Percentiles rank a stretch among this genome's conserved stretches.
phyloP scores from a whole-genome alignment of 2,888 invertebrate species.

The Anoplius nigerrimus region DNA sequence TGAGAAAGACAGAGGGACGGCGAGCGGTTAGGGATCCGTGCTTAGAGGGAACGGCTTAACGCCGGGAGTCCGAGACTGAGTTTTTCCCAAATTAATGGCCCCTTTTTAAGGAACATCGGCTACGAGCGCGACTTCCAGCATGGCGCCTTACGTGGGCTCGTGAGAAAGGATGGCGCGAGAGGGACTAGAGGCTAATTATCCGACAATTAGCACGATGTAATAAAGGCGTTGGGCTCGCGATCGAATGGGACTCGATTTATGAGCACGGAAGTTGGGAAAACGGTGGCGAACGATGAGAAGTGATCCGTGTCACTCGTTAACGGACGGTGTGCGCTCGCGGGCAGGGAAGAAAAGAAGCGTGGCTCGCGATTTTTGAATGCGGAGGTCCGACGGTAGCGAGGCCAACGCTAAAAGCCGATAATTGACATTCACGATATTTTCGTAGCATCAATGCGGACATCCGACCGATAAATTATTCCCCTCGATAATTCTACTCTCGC shows the following conservation, averaged over 20 bases:
- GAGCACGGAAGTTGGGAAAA: not conserved
- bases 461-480: conserved; percentile 13
- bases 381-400: too few relatives aligned
- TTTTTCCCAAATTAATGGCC: conserved; percentile 50
- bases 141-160: not conserved
- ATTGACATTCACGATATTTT: conserved; percentile 36
- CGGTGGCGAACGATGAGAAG: too few relatives aligned
- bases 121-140: not conserved
- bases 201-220: conserved; percentile 1
- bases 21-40: conserved; percentile 39
- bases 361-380: too few relatives aligned
- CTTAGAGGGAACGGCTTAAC: conserved; percentile 42
- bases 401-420: conserved; percentile 9
- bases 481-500: conserved; percentile 34
- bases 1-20: conserved; percentile 28
- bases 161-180: conserved; percentile 3
- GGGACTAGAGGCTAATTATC: not conserved
- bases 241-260: not conserved
- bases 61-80: conserved; percentile 43
- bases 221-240: not conserved
- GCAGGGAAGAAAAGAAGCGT: too few relatives aligned
- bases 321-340: too few relatives aligned
- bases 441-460: conserved; percentile 3
- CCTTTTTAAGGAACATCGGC: conserved; percentile 17
- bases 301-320: too few relatives aligned